These are phyloP conservation scores for Neuroterus valhalla DNA, from an alignment of 1,140 invertebrate genomes.

Conservation along the genomic window DNA sequence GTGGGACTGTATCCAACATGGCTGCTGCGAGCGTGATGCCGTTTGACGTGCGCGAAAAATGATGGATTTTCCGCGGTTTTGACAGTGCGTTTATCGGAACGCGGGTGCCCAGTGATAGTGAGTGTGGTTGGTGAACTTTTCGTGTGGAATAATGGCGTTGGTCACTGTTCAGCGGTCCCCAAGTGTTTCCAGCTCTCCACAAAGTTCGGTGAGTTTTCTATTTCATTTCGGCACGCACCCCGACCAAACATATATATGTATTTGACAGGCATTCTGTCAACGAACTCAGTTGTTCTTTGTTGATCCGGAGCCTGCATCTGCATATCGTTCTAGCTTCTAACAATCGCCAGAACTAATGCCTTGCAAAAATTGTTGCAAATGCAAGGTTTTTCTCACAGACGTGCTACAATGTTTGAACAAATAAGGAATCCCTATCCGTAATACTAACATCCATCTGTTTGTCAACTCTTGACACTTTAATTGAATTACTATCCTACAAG, in stretches of 20 bases:
- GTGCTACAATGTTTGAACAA: constrained; percentile 53
- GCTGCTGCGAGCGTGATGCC: constrained; percentile 68
- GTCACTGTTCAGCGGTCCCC: constrained; percentile 83
- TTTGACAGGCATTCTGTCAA: constrained; percentile 19
- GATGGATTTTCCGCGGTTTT: constrained; percentile 64
- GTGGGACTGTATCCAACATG: constrained; percentile 66
- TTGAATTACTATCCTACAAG: too few species aligned
- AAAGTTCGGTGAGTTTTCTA: constrained; percentile 77
- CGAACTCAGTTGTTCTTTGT: neutral
- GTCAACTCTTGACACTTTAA: too few species aligned
- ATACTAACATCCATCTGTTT: too few species aligned
- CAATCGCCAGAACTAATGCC: neutral
- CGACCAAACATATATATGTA: constrained; percentile 19
- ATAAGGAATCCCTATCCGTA: neutral
- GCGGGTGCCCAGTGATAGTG: constrained; percentile 59
- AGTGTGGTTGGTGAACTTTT: constrained; percentile 54
- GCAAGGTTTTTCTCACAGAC: constrained; percentile 54
- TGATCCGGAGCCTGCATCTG: neutral
- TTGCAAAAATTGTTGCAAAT: constrained; percentile 40
- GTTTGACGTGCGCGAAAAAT: constrained; percentile 70
- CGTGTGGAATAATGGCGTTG: constrained; percentile 77
- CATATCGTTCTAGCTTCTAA: neutral
- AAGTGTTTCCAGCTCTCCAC: constrained; percentile 80
- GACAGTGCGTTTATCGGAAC: constrained; percentile 61
- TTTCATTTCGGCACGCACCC: constrained; percentile 38